Evolutionary conservation across 2,888 invertebrate genomes (phyloP).

Genomic region (Gari tellinella): DNA sequence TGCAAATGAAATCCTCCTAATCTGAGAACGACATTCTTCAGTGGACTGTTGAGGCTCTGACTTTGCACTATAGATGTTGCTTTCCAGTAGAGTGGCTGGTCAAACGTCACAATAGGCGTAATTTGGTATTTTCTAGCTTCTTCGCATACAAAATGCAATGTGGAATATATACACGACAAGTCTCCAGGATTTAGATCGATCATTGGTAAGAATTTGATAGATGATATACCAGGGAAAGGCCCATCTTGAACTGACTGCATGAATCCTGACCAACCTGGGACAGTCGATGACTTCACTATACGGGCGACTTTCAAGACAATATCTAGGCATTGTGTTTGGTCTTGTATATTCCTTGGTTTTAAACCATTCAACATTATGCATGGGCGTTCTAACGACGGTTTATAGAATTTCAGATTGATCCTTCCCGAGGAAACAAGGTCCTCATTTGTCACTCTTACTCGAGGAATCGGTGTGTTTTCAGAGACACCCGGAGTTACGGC

Average conservation of each 20-base stretch:
- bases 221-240: slow-evolving; percentile 14
- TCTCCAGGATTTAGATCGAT: slow-evolving; percentile 48
- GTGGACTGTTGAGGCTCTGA: neutral
- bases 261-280: slow-evolving; percentile 3
- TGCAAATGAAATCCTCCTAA: slow-evolving; percentile 28
- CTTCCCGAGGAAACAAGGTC: slow-evolving; percentile 5
- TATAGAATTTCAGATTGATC: slow-evolving; percentile 1
- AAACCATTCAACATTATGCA: too few species aligned
- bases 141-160: slow-evolving; percentile 39
- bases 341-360: neutral
- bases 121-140: slow-evolving; percentile 37
- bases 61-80: slow-evolving; percentile 12
- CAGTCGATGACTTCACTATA: slow-evolving; percentile 1
- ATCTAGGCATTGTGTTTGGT: slow-evolving; percentile 12
- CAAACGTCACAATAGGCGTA: slow-evolving; percentile 47
- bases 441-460: neutral
- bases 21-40: slow-evolving; percentile 26
- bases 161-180: slow-evolving; percentile 45
- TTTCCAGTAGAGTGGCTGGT: slow-evolving; percentile 56
- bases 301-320: slow-evolving; percentile 18
- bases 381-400: too few species aligned
- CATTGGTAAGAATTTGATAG: slow-evolving; percentile 28
- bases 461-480: neutral
- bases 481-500: slow-evolving; percentile 4
- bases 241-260: slow-evolving; percentile 11